phyloP scores from a whole-genome alignment of 1,140 invertebrate species.

The Apocrypta bakeri region DNA sequence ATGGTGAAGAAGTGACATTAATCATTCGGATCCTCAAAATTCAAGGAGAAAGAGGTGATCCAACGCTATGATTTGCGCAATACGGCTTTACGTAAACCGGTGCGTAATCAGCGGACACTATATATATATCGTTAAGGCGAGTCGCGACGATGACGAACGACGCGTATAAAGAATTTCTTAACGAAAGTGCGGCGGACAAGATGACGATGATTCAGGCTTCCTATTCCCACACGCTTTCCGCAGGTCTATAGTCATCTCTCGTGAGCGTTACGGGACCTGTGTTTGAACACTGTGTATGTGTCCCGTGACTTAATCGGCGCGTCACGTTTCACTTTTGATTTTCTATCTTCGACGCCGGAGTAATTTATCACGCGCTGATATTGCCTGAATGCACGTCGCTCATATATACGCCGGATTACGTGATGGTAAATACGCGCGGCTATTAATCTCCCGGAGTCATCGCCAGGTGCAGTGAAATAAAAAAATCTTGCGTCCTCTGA shows the following conservation, averaged over 20 bases:
- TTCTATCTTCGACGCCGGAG: background rate
- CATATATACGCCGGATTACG: background rate
- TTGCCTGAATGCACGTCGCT: constrained; percentile 7
- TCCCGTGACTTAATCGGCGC: background rate
- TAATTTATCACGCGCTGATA: constrained; percentile 1
- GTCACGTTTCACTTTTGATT: constrained; percentile 27
- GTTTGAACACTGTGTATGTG: no score
- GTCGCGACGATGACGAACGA: no score
- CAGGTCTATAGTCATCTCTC: background rate
- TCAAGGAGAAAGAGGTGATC: background rate
- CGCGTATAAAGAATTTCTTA: background rate
- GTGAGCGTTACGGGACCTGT: no score
- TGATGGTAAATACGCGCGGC: background rate
- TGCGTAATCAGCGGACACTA: background rate
- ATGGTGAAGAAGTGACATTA: background rate
- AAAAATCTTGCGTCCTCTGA: background rate
- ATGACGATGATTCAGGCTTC: background rate
- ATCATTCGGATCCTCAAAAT: background rate
- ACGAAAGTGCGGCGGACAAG: no score
- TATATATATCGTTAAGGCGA: background rate
- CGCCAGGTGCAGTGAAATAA: background rate
- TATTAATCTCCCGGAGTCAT: constrained; percentile 7
- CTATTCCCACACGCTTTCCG: background rate
- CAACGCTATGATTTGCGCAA: background rate
- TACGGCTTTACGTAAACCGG: background rate